Evolutionary conservation across 1,140 invertebrate genomes (phyloP), one percentile per base, ranked within the genome.

Genomic region (Elymnias hypermnestra): DNA sequence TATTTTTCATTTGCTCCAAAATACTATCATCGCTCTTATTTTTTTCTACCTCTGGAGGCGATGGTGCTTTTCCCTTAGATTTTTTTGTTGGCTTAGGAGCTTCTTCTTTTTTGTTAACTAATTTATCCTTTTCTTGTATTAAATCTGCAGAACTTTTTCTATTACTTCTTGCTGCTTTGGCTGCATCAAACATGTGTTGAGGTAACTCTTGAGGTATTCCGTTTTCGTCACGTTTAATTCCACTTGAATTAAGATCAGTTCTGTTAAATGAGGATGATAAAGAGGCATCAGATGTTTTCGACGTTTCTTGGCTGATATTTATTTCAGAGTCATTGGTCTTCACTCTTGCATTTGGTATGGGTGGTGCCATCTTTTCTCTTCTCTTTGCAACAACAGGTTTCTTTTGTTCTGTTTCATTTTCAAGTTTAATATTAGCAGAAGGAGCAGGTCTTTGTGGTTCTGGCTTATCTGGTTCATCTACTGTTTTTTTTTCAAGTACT

Each of bases 61-160:
- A 89, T 1, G 92, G 92, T 6, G 92, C 92, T 83, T 93, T 93
- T 1, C 92, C 89, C 65, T 94, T 93, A 12, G 88, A 89, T 58
- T 90, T 92, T 44, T 91, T 91, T 72, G 49, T 68, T 72, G 74
- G 77, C 65, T 85, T 84, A 6, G 82, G 77, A 28, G 72, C 72
- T 55, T 88, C 88, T 12, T 87, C 83, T 53, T 72, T 76, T 53
- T 82, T 86, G n/a, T 58, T 47, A 17, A 77, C 77, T n/a, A 46
- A 25, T 50, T 73, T 79, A 40, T 78, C 72, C 50, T 72, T 74
- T 15, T 86, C 83, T 33, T 60, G 63, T 21, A 68, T 45, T 22
- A 74, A 44, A 43, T 86, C 82, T 29, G 68, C 48, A 3, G 81
- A 75, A 56, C 76, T 89, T 61, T 90, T 92, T 22, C 92, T 86